These are phyloP conservation scores for Acanthurus leucopareius DNA, from an alignment of 2,797 vertebrate species.

Conservation along the genomic window DNA sequence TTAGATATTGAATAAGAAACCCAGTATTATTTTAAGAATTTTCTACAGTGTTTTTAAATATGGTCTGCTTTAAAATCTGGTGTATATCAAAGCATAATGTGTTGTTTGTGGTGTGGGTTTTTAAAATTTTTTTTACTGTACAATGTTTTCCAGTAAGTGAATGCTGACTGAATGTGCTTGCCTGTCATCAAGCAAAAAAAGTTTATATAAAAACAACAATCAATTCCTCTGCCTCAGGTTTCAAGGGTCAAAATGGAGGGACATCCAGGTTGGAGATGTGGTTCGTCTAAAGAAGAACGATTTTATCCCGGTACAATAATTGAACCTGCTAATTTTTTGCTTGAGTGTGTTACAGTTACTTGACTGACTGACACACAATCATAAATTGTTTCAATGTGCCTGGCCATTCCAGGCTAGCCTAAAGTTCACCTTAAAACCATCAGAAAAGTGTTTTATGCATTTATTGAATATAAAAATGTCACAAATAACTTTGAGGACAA, in stretches of 20 bases:
- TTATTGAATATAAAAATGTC: too few relatives aligned
- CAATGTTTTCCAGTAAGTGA: background rate
- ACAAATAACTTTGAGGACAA: too few relatives aligned
- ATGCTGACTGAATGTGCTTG: background rate
- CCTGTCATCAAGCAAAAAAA: background rate
- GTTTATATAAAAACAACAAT: background rate
- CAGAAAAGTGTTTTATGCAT: too few relatives aligned
- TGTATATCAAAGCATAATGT: background rate
- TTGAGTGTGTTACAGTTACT: too few relatives aligned
- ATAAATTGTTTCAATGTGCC: too few relatives aligned
- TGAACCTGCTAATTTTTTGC: background rate
- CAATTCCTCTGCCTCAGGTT: constrained; percentile 72
- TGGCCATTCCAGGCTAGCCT: too few relatives aligned
- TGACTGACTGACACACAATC: too few relatives aligned
- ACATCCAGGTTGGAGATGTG: constrained; percentile 87
- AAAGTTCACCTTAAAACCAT: too few relatives aligned
- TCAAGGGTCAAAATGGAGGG: constrained; percentile 82
- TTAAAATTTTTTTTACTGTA: background rate
- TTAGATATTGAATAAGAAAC: background rate
- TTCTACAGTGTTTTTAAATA: background rate
- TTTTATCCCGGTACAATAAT: constrained; percentile 83
- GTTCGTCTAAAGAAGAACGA: constrained; percentile 87
- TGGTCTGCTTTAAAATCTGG: background rate
- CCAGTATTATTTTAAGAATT: background rate
- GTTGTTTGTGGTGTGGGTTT: background rate